Percentiles rank a stretch among this genome's conserved stretches.
phyloP scores from a whole-genome alignment of 2,888 invertebrate species.

The Dasypolia templi region DNA sequence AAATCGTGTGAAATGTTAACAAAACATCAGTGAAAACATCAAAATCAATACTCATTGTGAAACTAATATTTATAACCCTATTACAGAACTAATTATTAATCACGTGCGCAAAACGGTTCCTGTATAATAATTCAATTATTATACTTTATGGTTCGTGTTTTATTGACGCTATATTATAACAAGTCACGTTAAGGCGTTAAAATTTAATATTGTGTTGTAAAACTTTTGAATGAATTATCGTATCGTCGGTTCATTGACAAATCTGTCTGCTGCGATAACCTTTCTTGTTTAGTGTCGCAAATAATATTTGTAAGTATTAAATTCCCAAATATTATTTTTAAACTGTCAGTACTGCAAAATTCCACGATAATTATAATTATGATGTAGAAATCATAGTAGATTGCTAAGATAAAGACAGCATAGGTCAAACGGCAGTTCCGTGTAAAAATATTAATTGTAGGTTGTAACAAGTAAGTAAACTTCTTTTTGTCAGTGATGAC shows the following conservation, averaged over 20 bases:
- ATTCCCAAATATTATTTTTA: slow-evolving; percentile 30
- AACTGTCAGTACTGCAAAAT: slow-evolving; percentile 23
- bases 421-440: slow-evolving; percentile 10
- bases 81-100: slow-evolving; percentile 19
- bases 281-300: slow-evolving; percentile 51
- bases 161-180: slow-evolving; percentile 48
- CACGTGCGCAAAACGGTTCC: slow-evolving; percentile 30
- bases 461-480: neutral
- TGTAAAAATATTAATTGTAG: slow-evolving; percentile 9
- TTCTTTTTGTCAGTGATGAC: slow-evolving; percentile 6
- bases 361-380: neutral
- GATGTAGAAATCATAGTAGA: slow-evolving; percentile 3
- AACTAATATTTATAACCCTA: slow-evolving; percentile 22
- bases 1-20: too few relatives aligned
- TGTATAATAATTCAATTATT: slow-evolving; percentile 47
- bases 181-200: slow-evolving; percentile 56
- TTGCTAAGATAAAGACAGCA: slow-evolving; percentile 23
- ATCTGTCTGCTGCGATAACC: slow-evolving; percentile 66
- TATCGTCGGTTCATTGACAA: slow-evolving; percentile 64
- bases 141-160: slow-evolving; percentile 36
- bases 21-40: slow-evolving; percentile 17
- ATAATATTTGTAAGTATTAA: slow-evolving; percentile 14
- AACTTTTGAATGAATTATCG: slow-evolving; percentile 68
- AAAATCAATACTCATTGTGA: slow-evolving; percentile 18
- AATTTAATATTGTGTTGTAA: slow-evolving; percentile 54